These are phyloP conservation scores for Saturnia pavonia DNA, from an alignment of 2,888 invertebrate species.

Conservation along the genomic window DNA sequence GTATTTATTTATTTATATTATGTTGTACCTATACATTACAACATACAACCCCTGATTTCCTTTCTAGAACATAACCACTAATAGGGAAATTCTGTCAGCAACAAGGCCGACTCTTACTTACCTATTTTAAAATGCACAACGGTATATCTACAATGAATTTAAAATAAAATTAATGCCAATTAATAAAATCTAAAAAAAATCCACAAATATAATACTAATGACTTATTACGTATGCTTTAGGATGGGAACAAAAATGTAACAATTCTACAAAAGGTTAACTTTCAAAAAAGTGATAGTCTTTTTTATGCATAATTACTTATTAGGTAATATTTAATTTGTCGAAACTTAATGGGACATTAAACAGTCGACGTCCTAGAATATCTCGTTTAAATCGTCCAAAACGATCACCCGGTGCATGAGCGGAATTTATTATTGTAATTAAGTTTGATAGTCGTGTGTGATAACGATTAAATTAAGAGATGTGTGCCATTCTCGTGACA, in stretches of 20 bases:
- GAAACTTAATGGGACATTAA: background rate
- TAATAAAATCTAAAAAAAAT: too few species aligned
- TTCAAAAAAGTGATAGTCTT: background rate
- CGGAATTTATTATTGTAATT: constrained; percentile 62
- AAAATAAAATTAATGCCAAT: too few species aligned
- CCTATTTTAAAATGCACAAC: too few species aligned
- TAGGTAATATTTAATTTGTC: constrained; percentile 6
- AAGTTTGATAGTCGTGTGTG: constrained; percentile 67
- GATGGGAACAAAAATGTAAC: background rate
- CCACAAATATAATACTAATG: background rate
- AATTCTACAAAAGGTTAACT: background rate
- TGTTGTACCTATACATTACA: too few species aligned
- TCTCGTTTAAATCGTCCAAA: constrained; percentile 17
- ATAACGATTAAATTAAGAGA: constrained; percentile 70
- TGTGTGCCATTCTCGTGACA: constrained; percentile 57
- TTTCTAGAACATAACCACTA: too few species aligned
- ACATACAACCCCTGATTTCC: too few species aligned
- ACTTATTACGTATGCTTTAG: background rate
- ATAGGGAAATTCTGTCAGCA: too few species aligned
- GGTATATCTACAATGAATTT: too few species aligned
- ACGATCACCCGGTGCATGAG: constrained; percentile 30
- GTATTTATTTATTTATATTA: too few species aligned
- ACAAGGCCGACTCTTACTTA: too few species aligned
- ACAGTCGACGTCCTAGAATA: constrained; percentile 7
- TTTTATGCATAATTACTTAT: background rate